These are phyloP conservation scores for Schizothorax lantsangensis DNA, from an alignment of 2,797 vertebrate genomes.

Conservation along the genomic window DNA sequence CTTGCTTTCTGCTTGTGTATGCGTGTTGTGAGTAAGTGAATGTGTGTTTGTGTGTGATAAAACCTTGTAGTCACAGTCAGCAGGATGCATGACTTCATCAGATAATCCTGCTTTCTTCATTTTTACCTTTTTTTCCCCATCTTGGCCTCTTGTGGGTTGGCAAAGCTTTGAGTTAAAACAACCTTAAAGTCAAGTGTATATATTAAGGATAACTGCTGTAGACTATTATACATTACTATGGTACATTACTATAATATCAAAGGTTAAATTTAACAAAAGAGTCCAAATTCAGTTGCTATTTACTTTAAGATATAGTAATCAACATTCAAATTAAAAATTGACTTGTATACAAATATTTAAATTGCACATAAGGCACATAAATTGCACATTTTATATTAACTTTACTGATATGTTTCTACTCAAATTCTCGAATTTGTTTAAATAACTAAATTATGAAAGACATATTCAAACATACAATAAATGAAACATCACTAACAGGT, in stretches of 20 bases:
- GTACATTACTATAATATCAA: neutral
- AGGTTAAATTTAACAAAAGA: neutral
- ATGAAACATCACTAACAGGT: neutral
- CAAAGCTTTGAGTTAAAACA: slow-evolving; percentile 33
- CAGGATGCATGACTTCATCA: slow-evolving; percentile 68
- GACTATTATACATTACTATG: neutral
- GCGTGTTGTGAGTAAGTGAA: slow-evolving; percentile 55
- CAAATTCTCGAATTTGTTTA: neutral
- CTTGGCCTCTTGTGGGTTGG: neutral
- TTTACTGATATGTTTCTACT: neutral
- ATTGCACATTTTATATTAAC: neutral
- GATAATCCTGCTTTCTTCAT: slow-evolving; percentile 65
- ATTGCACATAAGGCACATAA: neutral
- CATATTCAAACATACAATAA: neutral
- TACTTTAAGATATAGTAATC: neutral
- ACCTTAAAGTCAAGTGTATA: slow-evolving; percentile 3
- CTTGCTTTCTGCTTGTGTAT: slow-evolving; percentile 7
- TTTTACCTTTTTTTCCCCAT: neutral
- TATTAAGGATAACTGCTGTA: neutral
- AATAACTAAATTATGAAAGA: neutral
- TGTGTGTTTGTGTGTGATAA: slow-evolving; percentile 53
- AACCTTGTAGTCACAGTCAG: slow-evolving; percentile 61
- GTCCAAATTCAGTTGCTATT: neutral
- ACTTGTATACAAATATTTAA: neutral
- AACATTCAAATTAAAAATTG: neutral